These are phyloP conservation scores for Drosophila macrospina DNA, from an alignment of 2,888 invertebrate species.

Conservation along the genomic window DNA sequence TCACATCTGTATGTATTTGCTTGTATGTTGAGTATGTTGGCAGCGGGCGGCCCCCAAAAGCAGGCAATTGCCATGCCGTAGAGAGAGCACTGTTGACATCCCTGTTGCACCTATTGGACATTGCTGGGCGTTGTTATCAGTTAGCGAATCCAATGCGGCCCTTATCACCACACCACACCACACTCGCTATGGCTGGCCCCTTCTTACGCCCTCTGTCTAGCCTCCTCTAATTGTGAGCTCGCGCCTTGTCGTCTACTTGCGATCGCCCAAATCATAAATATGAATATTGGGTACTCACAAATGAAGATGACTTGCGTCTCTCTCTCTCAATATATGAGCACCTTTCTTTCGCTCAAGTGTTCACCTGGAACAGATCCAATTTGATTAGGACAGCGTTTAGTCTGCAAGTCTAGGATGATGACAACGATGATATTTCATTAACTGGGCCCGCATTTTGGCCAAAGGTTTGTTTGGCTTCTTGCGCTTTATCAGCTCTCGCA, in stretches of 20 bases:
- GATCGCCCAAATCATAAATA: slow-evolving; percentile 12
- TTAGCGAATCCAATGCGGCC: slow-evolving; percentile 18
- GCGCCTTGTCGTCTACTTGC: slow-evolving; percentile 26
- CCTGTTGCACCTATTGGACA: slow-evolving; percentile 19
- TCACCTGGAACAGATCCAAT: slow-evolving; percentile 5
- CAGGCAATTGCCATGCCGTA: slow-evolving; percentile 46
- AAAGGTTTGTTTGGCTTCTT: not conserved
- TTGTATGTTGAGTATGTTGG: not conserved
- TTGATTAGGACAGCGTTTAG: not conserved
- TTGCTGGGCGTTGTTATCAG: slow-evolving; percentile 29
- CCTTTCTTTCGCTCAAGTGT: too few relatives aligned
- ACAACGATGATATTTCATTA: not conserved
- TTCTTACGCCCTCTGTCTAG: slow-evolving; percentile 11
- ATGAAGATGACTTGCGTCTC: not conserved
- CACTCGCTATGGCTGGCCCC: slow-evolving; percentile 27
- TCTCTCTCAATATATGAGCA: not conserved
- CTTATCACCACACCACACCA: slow-evolving; percentile 14
- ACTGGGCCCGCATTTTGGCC: not conserved
- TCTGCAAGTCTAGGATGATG: not conserved
- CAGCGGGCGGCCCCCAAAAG: slow-evolving; percentile 55
- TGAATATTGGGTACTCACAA: slow-evolving; percentile 2
- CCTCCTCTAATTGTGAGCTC: slow-evolving; percentile 7
- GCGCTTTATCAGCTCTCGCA: slow-evolving; percentile 22
- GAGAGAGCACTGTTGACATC: slow-evolving; percentile 33
- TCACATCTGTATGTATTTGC: not conserved